These are phyloP conservation scores for Drosophila asahinai DNA, from an alignment of 1,140 invertebrate genomes.

Conservation along the genomic window DNA sequence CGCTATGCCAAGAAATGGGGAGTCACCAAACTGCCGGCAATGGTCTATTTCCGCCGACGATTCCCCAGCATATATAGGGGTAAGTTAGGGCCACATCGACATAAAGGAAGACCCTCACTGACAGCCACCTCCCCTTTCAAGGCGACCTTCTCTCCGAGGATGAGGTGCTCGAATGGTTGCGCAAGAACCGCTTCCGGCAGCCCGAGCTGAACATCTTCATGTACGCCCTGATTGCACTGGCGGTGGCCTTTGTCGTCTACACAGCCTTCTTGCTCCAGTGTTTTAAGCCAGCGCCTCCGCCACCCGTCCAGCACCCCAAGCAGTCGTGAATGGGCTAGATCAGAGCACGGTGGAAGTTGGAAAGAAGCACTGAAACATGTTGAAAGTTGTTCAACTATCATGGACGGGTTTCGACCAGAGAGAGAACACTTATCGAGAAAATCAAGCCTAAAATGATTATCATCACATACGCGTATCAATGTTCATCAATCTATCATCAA, in stretches of 20 bases:
- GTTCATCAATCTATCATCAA: constrained; percentile 62
- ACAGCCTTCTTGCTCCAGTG: constrained; percentile 96
- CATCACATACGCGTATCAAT: constrained; percentile 20
- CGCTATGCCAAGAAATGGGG: constrained; percentile 97
- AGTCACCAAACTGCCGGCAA: constrained; percentile 95
- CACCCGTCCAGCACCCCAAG: constrained; percentile 85
- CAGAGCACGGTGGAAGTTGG: constrained; percentile 17
- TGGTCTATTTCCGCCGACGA: constrained; percentile 96
- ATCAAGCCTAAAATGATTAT: constrained; percentile 42
- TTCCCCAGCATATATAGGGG: constrained; percentile 98
- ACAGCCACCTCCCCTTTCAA: constrained; percentile 66
- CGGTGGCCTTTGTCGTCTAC: constrained; percentile 94
- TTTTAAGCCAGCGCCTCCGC: constrained; percentile 89
- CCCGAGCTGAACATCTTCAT: constrained; percentile 97
- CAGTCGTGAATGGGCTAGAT: constrained; percentile 68
- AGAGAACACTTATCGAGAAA: constrained; percentile 39
- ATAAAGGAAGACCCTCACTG: not conserved
- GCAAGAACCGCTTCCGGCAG: constrained; percentile 96
- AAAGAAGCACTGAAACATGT: constrained; percentile 24
- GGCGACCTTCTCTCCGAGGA: constrained; percentile 93
- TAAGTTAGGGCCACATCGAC: constrained; percentile 74
- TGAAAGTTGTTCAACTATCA: constrained; percentile 45
- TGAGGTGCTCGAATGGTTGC: constrained; percentile 96
- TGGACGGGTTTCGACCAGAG: constrained; percentile 29
- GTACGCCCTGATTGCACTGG: constrained; percentile 95